A percentile compares a stretch with the other conserved stretches of the same genome.
phyloP scores from a whole-genome alignment of 2,888 invertebrate species.

The Trissolcus japonicus region DNA sequence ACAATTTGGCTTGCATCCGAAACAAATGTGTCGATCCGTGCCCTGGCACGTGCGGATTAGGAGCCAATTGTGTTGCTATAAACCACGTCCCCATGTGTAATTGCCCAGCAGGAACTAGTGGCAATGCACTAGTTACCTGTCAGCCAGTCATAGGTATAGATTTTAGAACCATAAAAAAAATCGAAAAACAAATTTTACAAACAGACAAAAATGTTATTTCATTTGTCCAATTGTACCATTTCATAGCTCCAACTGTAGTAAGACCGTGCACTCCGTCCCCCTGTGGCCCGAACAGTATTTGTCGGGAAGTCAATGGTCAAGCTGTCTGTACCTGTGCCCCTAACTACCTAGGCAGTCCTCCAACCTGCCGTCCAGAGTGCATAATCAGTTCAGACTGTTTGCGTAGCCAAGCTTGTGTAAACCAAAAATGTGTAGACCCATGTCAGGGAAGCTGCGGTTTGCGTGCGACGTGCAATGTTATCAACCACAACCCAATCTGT shows the following conservation, averaged over 20 bases:
- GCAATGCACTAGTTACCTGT: constrained; percentile 83
- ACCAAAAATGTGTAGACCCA: constrained; percentile 81
- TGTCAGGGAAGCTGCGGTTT: constrained; percentile 80
- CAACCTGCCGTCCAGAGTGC: constrained; percentile 83
- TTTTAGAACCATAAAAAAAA: constrained; percentile 7
- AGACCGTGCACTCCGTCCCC: constrained; percentile 82
- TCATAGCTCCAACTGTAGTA: constrained; percentile 43
- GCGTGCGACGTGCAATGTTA: constrained; percentile 79
- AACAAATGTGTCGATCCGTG: constrained; percentile 81
- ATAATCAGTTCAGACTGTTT: constrained; percentile 82
- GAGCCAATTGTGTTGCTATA: constrained; percentile 79
- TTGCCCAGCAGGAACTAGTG: constrained; percentile 81
- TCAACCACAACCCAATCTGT: constrained; percentile 83
- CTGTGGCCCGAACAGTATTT: constrained; percentile 83
- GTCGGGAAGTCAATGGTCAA: constrained; percentile 81
- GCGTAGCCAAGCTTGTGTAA: constrained; percentile 81
- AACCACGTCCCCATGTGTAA: constrained; percentile 80
- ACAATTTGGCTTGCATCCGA: constrained; percentile 80
- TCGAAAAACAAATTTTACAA: not conserved
- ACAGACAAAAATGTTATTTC: not conserved
- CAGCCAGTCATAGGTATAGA: constrained; percentile 78
- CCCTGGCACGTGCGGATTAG: constrained; percentile 80
- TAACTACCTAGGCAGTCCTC: constrained; percentile 82
- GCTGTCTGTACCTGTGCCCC: constrained; percentile 82
- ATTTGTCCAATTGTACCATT: constrained; percentile 1